Conservation (phyloP, 2,888 invertebrate species). For the Rotaria sp. region DNA sequence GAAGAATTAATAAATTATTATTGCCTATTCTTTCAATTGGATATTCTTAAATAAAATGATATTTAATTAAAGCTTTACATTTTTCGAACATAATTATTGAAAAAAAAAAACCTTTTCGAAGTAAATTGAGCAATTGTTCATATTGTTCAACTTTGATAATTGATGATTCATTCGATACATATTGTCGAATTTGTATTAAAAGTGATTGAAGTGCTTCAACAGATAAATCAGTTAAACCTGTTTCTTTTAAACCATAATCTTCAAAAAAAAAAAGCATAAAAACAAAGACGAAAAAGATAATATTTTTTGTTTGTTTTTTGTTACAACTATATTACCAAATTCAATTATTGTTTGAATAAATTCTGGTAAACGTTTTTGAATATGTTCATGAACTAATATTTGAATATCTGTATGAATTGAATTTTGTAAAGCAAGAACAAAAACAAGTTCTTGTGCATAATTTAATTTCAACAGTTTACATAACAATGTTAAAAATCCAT, state of each 20-base stretch:
- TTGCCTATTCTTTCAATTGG: neutral
- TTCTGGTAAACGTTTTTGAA: conserved; percentile 73
- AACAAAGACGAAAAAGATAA: neutral
- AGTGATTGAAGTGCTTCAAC: conserved; percentile 80
- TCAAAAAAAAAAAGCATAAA: neutral
- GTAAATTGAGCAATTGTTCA: conserved; percentile 4
- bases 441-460: conserved; percentile 80
- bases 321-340: neutral
- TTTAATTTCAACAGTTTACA: conserved; percentile 77
- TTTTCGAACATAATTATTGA: neutral
- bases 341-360: conserved; percentile 62
- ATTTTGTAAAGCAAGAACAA: conserved; percentile 75
- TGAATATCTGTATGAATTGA: conserved; percentile 71
- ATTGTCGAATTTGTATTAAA: conserved; percentile 58
- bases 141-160: neutral
- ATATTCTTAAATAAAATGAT: neutral
- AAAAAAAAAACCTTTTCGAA: neutral
- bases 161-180: neutral
- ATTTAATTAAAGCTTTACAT: neutral
- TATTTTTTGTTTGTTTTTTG: too few species aligned
- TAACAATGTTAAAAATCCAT: conserved; percentile 70
- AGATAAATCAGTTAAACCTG: conserved; percentile 77
- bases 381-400: conserved; percentile 68
- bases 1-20: neutral
- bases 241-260: conserved; percentile 45